A percentile compares a stretch with the other conserved stretches of the same genome.
These are phyloP conservation scores for Erpobdella octoculata DNA, from an alignment of 2,888 invertebrate genomes.

Conservation along the genomic window DNA sequence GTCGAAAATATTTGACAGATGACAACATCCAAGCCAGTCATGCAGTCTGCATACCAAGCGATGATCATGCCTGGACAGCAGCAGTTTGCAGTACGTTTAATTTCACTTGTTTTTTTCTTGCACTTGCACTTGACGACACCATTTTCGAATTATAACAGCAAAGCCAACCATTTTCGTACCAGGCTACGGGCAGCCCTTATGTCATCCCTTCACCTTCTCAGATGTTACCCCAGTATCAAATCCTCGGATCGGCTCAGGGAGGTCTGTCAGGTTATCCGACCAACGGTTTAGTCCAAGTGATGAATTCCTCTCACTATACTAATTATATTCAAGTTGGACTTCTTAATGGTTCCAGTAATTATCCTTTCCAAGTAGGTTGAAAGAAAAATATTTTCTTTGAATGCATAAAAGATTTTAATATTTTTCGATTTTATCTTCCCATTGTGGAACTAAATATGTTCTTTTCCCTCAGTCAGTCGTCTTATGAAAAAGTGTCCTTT, in stretches of 20 bases:
- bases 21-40: constrained; percentile 10
- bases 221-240: background rate
- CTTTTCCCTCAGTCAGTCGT: background rate
- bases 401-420: background rate
- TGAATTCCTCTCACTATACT: background rate
- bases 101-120: background rate
- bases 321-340: background rate
- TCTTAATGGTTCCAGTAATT: background rate
- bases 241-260: constrained; percentile 3
- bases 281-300: constrained; percentile 9
- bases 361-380: constrained; percentile 1
- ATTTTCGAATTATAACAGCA: background rate
- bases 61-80: constrained; percentile 23
- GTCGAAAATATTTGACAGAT: constrained; percentile 11
- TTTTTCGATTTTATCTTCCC: background rate
- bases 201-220: constrained; percentile 3
- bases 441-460: too few species aligned
- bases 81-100: constrained; percentile 20
- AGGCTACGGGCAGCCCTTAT: constrained; percentile 12
- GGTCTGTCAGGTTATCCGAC: background rate
- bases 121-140: background rate
- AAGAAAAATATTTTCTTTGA: background rate
- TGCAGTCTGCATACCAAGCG: constrained; percentile 24
- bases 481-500: background rate
- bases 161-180: background rate